Conservation (phyloP, 2,888 invertebrate genomes). For the Parelbella ahira region DNA sequence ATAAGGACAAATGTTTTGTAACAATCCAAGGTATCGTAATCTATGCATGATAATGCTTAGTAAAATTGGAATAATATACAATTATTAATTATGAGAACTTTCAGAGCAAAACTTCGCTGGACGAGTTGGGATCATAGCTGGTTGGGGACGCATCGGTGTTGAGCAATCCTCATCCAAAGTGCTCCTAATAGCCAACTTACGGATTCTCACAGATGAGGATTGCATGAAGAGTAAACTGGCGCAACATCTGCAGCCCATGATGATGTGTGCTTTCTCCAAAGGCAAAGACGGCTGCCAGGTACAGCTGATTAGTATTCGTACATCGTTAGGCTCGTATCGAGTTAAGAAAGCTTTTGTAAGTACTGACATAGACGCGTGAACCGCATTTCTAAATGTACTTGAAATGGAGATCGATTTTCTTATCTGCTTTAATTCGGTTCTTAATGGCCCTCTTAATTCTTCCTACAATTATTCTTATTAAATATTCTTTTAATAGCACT, state of each 20-base stretch:
- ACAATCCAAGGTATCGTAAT: no score
- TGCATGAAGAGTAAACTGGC: slow-evolving; percentile 63
- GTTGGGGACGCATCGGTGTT: slow-evolving; percentile 76
- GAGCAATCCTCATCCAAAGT: slow-evolving; percentile 66
- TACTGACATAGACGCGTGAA: no score
- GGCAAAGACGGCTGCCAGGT: slow-evolving; percentile 84
- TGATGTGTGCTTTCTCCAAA: slow-evolving; percentile 83
- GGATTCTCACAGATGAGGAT: slow-evolving; percentile 59
- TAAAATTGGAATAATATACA: no score
- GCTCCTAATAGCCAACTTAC: slow-evolving; percentile 66
- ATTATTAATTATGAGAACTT: no score
- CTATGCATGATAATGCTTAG: no score
- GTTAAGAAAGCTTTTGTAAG: slow-evolving; percentile 11
- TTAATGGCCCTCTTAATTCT: no score
- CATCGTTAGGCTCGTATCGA: slow-evolving; percentile 9
- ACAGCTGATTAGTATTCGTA: slow-evolving; percentile 11
- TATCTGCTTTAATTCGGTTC: no score
- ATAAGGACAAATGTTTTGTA: no score
- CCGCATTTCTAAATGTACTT: no score
- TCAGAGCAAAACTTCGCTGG: slow-evolving; percentile 65
- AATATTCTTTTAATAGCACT: no score
- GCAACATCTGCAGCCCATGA: slow-evolving; percentile 70
- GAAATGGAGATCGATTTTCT: no score
- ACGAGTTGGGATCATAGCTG: slow-evolving; percentile 69
- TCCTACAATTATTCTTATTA: no score